Base-by-base conservation (phyloP, 2,888 invertebrate species). In the Molanna angustata region DNA sequence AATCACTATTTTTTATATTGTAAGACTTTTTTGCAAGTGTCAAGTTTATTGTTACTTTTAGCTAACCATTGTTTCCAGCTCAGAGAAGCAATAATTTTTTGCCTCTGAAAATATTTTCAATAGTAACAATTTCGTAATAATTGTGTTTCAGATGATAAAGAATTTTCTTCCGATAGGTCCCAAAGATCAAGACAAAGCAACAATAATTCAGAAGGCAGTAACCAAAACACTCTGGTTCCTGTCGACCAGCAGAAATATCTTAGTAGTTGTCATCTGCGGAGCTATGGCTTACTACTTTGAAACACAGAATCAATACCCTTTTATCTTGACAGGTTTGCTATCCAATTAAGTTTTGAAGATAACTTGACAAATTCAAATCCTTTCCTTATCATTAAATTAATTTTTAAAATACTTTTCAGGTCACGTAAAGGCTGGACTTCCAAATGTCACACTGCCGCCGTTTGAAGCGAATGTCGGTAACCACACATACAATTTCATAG, bases 171-270 rank as follows among this genome's bases (percentile, higher is more conserved):
- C 73, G 44, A 64, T 78, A 14, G 67, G 73, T 2, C 69, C 76
- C 1, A 65, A 67, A 17, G 72, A 78, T 48, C 61, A 65, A 1
- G 75, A 77, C 59, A 69, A 76, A 27, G 68, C 72, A 9, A 72
- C 74, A 3, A n/a, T 27, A 4, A 11, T 44, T 51, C 80, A 80
- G 61, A 70, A 68, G 44, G 57, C 70, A 6, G 57, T 80, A 14
- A 70, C 78, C 32, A 83, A 84, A 64, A 67, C 76, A 39, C 73
- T 87, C 43, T 88, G 88, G 87, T 77, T 88, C 64, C 72, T 88
- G 42, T 83, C 86, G 52, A 88, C 87, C 19, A 83, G 85, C 0
- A 73, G 90, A 56, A 90, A 89, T 71, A 89, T 90, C 60, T 73
- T 88, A 35, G 83, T 89, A 19, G 89, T 90, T 52, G 76, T 89